Evolutionary conservation across 2,113 vertebrate genomes (phyloP).

Genomic region (Strix aluco): DNA sequence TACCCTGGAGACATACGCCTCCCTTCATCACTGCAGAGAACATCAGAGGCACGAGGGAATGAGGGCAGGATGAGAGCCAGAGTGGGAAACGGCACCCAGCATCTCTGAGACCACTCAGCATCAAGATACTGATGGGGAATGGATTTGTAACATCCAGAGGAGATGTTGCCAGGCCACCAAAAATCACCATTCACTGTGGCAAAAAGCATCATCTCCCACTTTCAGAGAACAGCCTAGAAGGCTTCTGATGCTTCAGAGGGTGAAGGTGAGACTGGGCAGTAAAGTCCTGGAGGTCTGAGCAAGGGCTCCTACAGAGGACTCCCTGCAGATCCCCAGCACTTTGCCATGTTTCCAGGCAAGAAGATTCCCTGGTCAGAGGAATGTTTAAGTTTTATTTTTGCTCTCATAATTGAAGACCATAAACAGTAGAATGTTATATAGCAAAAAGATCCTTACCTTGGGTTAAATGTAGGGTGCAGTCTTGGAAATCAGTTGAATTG

Average conservation of each 20-base stretch:
- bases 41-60: neutral
- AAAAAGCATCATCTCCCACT: neutral
- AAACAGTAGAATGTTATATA: neutral
- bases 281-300: neutral
- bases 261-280: neutral
- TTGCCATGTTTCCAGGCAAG: neutral
- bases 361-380: neutral
- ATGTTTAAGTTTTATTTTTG: neutral
- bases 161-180: neutral
- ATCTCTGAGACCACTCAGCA: neutral
- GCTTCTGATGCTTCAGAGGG: fast-evolving
- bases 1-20: neutral
- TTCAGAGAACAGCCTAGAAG: neutral
- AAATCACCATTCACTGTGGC: neutral
- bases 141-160: fast-evolving
- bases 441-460: neutral
- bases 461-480: neutral
- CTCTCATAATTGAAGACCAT: neutral
- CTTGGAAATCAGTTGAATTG: neutral
- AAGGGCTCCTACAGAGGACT: neutral
- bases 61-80: neutral
- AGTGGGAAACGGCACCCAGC: neutral
- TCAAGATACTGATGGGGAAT: neutral
- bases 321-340: neutral
- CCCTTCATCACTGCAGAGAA: neutral